Percentiles rank a stretch among this genome's conserved stretches.
Evolutionary conservation across 2,797 vertebrate genomes (phyloP).

Genomic region (Sebastolobus alascanus): DNA sequence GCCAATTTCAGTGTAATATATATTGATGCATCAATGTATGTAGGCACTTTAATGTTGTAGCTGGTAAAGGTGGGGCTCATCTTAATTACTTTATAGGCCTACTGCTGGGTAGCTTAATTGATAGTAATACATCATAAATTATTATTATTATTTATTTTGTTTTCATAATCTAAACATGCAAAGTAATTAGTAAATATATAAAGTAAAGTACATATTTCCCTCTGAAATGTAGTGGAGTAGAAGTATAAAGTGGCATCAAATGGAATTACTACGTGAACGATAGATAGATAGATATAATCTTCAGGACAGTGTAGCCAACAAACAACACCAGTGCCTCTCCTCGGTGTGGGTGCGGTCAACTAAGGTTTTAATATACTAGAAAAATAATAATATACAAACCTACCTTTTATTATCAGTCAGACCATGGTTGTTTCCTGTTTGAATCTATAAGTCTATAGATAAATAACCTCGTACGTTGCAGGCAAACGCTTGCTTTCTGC

Average conservation of each 20-base stretch:
- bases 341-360: neutral
- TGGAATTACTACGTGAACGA: neutral
- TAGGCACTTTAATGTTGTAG: neutral
- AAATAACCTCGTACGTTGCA: neutral
- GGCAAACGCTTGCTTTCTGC: neutral
- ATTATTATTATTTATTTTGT: no score
- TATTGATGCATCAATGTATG: neutral
- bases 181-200: neutral
- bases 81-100: neutral
- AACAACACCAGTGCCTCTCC: no score
- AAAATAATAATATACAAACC: neutral
- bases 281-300: neutral
- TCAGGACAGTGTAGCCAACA: no score
- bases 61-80: neutral
- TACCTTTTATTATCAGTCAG: constrained; percentile 86
- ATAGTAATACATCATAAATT: neutral
- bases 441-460: fast-evolving
- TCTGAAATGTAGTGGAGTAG: neutral
- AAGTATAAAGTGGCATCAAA: neutral
- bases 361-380: neutral
- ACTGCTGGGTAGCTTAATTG: neutral
- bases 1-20: neutral
- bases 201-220: neutral
- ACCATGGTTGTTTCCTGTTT: constrained; percentile 71
- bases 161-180: neutral